These are phyloP conservation scores for Dermolepida albohirtum DNA, from an alignment of 2,888 invertebrate genomes.

Conservation along the genomic window DNA sequence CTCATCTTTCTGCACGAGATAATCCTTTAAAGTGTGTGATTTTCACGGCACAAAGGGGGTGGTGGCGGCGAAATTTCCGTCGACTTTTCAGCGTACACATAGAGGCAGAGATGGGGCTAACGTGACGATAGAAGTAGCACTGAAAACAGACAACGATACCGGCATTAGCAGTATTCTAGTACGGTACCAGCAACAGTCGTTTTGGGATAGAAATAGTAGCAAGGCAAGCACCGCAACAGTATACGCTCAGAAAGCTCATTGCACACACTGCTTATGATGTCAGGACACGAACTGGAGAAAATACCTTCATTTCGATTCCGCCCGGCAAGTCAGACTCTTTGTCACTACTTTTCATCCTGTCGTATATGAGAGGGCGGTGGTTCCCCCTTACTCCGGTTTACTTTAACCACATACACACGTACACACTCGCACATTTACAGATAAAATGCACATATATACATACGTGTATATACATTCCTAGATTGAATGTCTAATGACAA, in stretches of 20 bases:
- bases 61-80: conserved; percentile 4
- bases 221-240: neutral
- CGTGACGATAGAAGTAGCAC: neutral
- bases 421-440: too few relatives aligned
- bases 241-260: conserved; percentile 28
- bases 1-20: conserved; percentile 27
- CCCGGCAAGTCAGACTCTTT: conserved; percentile 56
- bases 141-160: too few relatives aligned
- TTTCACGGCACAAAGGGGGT: conserved; percentile 20
- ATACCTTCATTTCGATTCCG: conserved; percentile 60
- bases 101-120: too few relatives aligned
- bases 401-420: too few relatives aligned
- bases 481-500: too few relatives aligned
- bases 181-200: neutral
- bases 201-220: conserved; percentile 1
- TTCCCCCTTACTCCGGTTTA: too few relatives aligned
- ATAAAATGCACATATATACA: too few relatives aligned
- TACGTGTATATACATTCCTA: too few relatives aligned
- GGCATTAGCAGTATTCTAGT: too few relatives aligned
- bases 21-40: conserved; percentile 39
- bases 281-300: conserved; percentile 56
- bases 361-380: conserved; percentile 33
- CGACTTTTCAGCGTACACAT: conserved; percentile 1
- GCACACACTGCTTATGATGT: conserved; percentile 55
- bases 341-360: conserved; percentile 59